Percentiles rank a stretch among this genome's conserved stretches.
Evolutionary conservation across 2,113 vertebrate species (phyloP).

Genomic region (Psittacula cyanocephala): DNA sequence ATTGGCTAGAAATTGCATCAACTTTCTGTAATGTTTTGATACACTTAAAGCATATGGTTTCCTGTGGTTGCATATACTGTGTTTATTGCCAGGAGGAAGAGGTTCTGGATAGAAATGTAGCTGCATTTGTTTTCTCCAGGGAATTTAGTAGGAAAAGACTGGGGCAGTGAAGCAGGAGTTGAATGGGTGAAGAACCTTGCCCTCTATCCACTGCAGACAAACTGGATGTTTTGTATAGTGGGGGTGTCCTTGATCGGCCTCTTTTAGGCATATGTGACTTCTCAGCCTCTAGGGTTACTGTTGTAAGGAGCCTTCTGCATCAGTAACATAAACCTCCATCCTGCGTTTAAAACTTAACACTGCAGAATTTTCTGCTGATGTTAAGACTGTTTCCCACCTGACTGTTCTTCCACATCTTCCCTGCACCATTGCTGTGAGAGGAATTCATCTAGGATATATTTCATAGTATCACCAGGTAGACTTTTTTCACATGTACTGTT

Average conservation of each 20-base stretch:
- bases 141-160: background rate
- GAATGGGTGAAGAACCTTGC: background rate
- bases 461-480: background rate
- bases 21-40: slow-evolving; percentile 17
- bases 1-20: slow-evolving; percentile 10
- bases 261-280: background rate
- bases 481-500: background rate
- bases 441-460: rapidly evolving
- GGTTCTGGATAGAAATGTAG: background rate
- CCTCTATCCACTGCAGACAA: background rate
- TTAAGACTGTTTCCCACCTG: background rate
- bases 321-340: background rate
- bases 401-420: background rate
- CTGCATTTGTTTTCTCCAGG: background rate
- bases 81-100: background rate
- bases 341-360: background rate
- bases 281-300: background rate
- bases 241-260: background rate
- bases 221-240: background rate
- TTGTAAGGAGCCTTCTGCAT: background rate
- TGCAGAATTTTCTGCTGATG: background rate
- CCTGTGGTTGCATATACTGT: background rate
- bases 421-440: background rate
- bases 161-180: background rate
- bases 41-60: slow-evolving; percentile 1